Conservation (phyloP, 2,888 invertebrate genomes). For the Melinopterus prodromus region DNA sequence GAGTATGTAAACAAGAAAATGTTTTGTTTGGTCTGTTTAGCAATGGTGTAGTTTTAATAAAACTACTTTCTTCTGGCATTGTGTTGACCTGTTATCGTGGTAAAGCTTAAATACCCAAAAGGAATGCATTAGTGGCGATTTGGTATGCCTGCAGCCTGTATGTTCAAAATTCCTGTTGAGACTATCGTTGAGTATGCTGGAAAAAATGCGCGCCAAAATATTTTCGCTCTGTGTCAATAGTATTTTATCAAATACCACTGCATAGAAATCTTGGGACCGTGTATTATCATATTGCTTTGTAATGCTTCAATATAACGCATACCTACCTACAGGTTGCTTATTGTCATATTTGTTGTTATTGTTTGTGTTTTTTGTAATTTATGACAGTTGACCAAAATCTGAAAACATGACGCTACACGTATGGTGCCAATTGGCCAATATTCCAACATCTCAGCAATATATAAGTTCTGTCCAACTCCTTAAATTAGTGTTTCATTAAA, state of each 20-base stretch:
- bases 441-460: background rate
- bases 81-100: too few relatives aligned
- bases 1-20: too few relatives aligned
- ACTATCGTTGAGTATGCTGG: background rate
- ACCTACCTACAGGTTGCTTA: background rate
- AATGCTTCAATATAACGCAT: too few relatives aligned
- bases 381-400: background rate
- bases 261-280: too few relatives aligned
- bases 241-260: background rate
- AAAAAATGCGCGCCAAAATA: slow-evolving; percentile 4
- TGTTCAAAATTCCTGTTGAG: too few relatives aligned
- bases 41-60: too few relatives aligned
- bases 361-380: background rate
- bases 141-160: background rate
- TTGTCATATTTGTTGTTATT: background rate
- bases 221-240: background rate
- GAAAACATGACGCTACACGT: background rate
- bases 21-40: too few relatives aligned
- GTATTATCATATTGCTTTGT: too few relatives aligned
- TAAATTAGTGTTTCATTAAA: too few relatives aligned
- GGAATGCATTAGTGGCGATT: background rate
- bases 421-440: background rate
- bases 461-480: too few relatives aligned
- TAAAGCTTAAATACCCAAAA: too few relatives aligned
- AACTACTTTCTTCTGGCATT: too few relatives aligned